Conservation (phyloP, 2,113 vertebrate species). For the Mixornis gularis region DNA sequence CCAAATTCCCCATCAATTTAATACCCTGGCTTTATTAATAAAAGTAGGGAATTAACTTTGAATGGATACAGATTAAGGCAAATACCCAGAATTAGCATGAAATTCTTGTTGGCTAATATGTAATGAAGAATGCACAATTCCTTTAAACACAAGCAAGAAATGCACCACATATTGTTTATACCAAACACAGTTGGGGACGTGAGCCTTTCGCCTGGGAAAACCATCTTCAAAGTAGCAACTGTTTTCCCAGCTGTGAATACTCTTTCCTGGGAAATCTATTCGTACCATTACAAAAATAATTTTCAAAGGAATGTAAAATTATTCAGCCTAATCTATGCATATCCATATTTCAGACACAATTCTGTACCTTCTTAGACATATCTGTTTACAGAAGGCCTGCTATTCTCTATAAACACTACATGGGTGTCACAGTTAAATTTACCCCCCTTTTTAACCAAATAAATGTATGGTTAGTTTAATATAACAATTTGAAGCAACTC, state of each 20-base stretch:
- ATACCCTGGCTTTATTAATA: neutral
- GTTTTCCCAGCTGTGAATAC: conserved; percentile 80
- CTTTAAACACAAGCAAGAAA: conserved; percentile 30
- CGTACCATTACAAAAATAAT: conserved; percentile 69
- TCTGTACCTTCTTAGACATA: neutral
- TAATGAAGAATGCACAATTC: conserved; percentile 11
- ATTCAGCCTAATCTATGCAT: conserved; percentile 55
- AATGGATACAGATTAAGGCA: neutral
- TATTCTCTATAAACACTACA: neutral
- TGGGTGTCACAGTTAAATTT: neutral
- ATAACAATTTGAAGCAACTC: neutral
- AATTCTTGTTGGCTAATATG: neutral
- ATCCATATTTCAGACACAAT: conserved; percentile 34
- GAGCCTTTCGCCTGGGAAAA: conserved; percentile 76
- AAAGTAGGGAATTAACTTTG: neutral
- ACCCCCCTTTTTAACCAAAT: neutral
- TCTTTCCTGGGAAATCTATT: conserved; percentile 76
- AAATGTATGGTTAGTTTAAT: neutral
- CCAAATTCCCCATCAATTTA: neutral
- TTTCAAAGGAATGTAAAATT: conserved; percentile 67
- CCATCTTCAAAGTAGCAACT: conserved; percentile 77
- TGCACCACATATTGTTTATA: conserved; percentile 60
- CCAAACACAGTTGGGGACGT: conserved; percentile 70
- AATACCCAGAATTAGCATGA: neutral
- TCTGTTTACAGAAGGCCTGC: neutral